Conservation (phyloP, 2,888 invertebrate genomes). For the Hypercompe scribonia region DNA sequence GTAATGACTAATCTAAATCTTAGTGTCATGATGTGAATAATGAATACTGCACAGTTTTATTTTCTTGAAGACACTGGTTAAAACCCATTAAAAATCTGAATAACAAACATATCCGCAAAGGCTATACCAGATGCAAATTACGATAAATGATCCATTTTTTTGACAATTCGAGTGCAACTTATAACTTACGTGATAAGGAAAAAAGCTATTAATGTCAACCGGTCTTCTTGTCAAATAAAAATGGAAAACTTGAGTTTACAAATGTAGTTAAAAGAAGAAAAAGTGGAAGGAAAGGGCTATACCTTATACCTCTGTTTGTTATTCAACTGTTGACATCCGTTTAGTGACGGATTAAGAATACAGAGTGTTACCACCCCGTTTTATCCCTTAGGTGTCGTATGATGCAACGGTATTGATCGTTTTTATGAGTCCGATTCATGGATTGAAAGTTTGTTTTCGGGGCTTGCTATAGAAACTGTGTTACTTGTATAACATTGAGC, state of each 20-base stretch:
- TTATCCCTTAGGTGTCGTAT: no score
- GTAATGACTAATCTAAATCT: conserved; percentile 27
- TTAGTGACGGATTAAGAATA: no score
- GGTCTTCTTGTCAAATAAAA: no score
- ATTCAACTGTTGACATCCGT: no score
- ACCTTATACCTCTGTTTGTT: no score
- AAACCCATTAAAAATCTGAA: not conserved
- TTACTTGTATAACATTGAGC: not conserved
- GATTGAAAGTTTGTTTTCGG: no score
- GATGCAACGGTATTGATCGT: no score
- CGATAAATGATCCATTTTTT: not conserved
- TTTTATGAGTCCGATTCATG: no score
- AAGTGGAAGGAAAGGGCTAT: no score
- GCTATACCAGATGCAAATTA: not conserved
- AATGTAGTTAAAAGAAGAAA: no score
- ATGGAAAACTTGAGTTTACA: no score
- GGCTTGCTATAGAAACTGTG: not conserved
- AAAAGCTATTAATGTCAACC: not conserved
- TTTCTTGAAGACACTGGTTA: not conserved
- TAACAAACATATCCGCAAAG: not conserved
- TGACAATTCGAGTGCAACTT: not conserved
- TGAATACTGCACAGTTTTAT: not conserved
- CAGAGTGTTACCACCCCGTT: no score
- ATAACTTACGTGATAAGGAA: not conserved
- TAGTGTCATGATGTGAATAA: not conserved